These are phyloP conservation scores for Habropoda laboriosa DNA, from an alignment of 1,140 invertebrate species.

Conservation along the genomic window DNA sequence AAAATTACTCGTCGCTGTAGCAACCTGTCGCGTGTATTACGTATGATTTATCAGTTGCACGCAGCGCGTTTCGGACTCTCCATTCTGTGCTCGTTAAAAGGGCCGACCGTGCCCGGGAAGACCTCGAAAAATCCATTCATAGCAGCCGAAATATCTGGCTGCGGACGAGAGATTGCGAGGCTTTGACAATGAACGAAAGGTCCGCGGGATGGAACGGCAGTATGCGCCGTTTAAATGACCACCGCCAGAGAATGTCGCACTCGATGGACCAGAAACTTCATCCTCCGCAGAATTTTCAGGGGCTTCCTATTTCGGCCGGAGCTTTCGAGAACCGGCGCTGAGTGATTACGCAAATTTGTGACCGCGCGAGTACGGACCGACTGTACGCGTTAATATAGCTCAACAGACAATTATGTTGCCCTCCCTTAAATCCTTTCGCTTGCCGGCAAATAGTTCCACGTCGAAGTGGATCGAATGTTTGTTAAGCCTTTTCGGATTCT, in stretches of 20 bases:
- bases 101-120: conserved; percentile 9
- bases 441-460: background rate
- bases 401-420: background rate
- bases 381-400: background rate
- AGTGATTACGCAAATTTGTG: conserved; percentile 19
- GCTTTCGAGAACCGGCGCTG: background rate
- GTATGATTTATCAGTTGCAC: conserved; percentile 31
- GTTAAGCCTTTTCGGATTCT: background rate
- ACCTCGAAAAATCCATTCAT: conserved; percentile 57
- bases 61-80: background rate
- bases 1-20: conserved; percentile 13
- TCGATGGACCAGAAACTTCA: conserved; percentile 42
- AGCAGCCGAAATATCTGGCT: conserved; percentile 26
- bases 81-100: conserved; percentile 17
- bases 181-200: conserved; percentile 47
- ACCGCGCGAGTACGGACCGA: background rate
- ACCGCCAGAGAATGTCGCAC: conserved; percentile 14
- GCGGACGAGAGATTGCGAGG: conserved; percentile 40
- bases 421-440: background rate
- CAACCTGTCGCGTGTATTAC: background rate
- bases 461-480: background rate
- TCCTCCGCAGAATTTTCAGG: conserved; percentile 31
- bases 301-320: conserved; percentile 11
- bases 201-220: background rate
- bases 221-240: conserved; percentile 39